A percentile compares a stretch with the other conserved stretches of the same genome.
Conservation (phyloP, 2,113 vertebrate species). For the Toxotes jaculatrix region DNA sequence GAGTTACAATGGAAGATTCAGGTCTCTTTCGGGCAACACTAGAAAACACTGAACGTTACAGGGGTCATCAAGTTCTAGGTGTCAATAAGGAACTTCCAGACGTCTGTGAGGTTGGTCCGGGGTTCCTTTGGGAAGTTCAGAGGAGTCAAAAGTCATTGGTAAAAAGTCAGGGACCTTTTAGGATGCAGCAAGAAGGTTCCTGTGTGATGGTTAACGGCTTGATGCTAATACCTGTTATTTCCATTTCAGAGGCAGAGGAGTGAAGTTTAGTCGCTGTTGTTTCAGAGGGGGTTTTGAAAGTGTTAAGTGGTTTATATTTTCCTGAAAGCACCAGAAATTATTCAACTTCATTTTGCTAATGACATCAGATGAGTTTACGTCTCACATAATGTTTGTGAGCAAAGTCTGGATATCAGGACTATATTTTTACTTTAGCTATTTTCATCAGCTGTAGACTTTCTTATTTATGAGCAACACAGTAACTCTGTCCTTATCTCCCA, state of each 20-base stretch:
- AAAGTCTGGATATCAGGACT: background rate
- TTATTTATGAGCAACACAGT: slow-evolving; percentile 13
- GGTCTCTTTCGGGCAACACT: too few relatives aligned
- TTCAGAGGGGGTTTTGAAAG: background rate
- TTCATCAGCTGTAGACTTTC: slow-evolving; percentile 12
- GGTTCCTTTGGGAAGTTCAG: background rate
- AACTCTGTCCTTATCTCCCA: slow-evolving; percentile 38
- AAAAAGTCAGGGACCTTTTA: background rate
- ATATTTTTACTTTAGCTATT: background rate
- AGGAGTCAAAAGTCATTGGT: background rate
- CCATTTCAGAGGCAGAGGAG: background rate
- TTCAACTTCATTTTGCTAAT: background rate
- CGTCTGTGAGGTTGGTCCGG: too few relatives aligned
- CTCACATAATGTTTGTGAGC: background rate
- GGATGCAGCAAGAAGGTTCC: background rate
- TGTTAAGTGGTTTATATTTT: background rate
- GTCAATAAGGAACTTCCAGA: too few relatives aligned
- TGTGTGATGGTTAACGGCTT: background rate
- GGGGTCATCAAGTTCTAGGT: too few relatives aligned
- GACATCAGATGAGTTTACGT: background rate
- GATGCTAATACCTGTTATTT: background rate
- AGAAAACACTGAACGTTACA: too few relatives aligned
- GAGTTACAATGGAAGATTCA: too few relatives aligned
- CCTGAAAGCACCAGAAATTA: background rate
- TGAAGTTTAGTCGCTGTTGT: too few relatives aligned